Percentiles rank a stretch among this genome's conserved stretches.
phyloP scores from a whole-genome alignment of 2,797 vertebrate species.

The Anableps anableps region DNA sequence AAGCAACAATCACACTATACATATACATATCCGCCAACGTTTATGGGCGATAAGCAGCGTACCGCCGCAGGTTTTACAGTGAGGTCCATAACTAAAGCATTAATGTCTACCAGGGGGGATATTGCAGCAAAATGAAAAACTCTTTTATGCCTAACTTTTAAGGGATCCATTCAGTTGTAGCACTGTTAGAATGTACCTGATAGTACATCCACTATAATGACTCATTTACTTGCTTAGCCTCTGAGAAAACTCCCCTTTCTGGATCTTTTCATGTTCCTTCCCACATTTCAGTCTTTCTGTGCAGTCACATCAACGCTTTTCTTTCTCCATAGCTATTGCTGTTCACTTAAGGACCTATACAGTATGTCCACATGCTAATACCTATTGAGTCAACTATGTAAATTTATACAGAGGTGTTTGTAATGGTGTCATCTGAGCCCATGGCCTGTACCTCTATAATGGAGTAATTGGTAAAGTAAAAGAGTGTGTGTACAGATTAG shows the following conservation, averaged over 20 bases:
- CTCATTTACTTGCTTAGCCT: slow-evolving; percentile 72
- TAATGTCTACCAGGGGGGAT: slow-evolving; percentile 76
- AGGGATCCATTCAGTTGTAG: slow-evolving; percentile 73
- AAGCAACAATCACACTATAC: slow-evolving; percentile 52
- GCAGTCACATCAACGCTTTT: slow-evolving; percentile 10
- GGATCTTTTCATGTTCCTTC: neutral
- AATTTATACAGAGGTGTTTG: slow-evolving; percentile 15
- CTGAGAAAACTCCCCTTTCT: slow-evolving; percentile 44
- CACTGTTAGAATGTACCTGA: slow-evolving; percentile 65
- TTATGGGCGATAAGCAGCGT: slow-evolving; percentile 53
- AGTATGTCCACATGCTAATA: slow-evolving; percentile 31
- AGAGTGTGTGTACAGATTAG: neutral
- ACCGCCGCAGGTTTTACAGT: slow-evolving; percentile 68
- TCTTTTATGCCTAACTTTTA: slow-evolving; percentile 75
- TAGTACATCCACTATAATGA: slow-evolving; percentile 68
- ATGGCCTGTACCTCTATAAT: neutral
- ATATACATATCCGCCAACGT: slow-evolving; percentile 55
- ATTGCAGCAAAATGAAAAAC: slow-evolving; percentile 72
- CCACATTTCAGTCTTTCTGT: slow-evolving; percentile 8
- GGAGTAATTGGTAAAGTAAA: slow-evolving; percentile 11
- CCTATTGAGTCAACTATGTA: slow-evolving; percentile 17
- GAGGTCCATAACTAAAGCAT: slow-evolving; percentile 75
- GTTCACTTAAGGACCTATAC: slow-evolving; percentile 4
- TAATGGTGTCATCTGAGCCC: slow-evolving; percentile 19
- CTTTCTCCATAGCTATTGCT: neutral